These are phyloP conservation scores for Brachyrhaphis roseni DNA, from an alignment of 2,797 vertebrate genomes.

Conservation along the genomic window DNA sequence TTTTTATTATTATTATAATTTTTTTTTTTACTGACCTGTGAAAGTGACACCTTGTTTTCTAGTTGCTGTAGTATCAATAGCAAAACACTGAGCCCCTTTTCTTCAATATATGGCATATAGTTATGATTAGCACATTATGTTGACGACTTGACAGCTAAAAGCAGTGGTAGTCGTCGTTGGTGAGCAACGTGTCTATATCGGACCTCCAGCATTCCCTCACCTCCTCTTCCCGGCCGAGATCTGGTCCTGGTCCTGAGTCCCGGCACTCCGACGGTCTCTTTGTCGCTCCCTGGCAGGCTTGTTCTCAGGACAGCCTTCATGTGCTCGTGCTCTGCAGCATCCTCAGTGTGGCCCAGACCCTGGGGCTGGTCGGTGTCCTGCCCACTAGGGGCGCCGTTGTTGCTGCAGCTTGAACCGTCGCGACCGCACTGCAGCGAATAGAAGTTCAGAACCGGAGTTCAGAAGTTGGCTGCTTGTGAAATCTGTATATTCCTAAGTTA, in stretches of 20 bases:
- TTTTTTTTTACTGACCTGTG: no score
- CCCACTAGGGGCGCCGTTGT: constrained; percentile 67
- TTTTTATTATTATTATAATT: no score
- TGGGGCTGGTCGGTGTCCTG: constrained; percentile 81
- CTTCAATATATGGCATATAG: no score
- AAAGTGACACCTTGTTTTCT: no score
- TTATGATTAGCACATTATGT: no score
- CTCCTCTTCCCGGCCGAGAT: constrained; percentile 84
- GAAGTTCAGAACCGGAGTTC: background rate
- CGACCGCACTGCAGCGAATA: constrained; percentile 42
- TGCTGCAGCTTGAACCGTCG: constrained; percentile 42
- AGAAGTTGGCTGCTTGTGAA: background rate
- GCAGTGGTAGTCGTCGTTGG: no score
- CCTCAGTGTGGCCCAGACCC: constrained; percentile 87
- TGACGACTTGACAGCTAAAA: no score
- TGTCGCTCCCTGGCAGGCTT: constrained; percentile 72
- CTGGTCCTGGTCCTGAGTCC: constrained; percentile 86
- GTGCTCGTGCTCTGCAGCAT: constrained; percentile 89
- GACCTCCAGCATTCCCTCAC: constrained; percentile 65
- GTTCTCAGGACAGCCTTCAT: constrained; percentile 94
- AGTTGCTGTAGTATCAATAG: no score
- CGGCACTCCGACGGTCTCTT: constrained; percentile 60
- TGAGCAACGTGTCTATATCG: no score
- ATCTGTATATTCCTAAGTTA: background rate
- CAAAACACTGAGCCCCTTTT: no score